Evolutionary conservation across 2,888 invertebrate genomes (phyloP).

Genomic region (Myopa tessellatipennis): DNA sequence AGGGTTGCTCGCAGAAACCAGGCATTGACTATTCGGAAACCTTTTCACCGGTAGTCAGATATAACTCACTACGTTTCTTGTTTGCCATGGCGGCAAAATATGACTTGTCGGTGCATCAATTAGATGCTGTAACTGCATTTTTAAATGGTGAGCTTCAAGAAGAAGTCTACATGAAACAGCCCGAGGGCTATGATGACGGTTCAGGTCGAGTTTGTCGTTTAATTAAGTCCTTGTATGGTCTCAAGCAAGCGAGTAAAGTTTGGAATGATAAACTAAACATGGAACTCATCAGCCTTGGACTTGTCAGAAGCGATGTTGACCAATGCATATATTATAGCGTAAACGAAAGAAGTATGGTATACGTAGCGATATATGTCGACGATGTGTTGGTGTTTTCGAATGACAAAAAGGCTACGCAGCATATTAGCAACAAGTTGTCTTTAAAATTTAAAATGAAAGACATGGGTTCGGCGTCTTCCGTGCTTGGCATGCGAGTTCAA

Average conservation of each 20-base stretch:
- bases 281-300: conserved; percentile 33
- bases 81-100: conserved; percentile 35
- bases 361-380: conserved; percentile 37
- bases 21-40: conserved; percentile 28
- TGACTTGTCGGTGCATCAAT: conserved; percentile 25
- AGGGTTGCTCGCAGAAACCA: conserved; percentile 18
- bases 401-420: conserved; percentile 23
- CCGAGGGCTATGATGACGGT: conserved; percentile 11
- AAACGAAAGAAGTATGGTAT: conserved; percentile 32
- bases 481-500: too few relatives aligned
- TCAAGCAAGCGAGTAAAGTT: conserved; percentile 40
- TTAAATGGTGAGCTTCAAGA: conserved; percentile 27
- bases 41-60: conserved; percentile 33
- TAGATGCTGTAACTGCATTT: conserved; percentile 36
- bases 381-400: conserved; percentile 43
- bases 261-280: conserved; percentile 39
- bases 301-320: conserved; percentile 35
- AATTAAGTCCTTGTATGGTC: conserved; percentile 21
- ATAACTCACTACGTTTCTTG: conserved; percentile 27
- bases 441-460: conserved; percentile 32
- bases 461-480: neutral
- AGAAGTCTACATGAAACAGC: conserved; percentile 33
- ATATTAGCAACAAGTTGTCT: conserved; percentile 17
- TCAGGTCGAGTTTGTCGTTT: conserved; percentile 18
- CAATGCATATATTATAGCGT: conserved; percentile 38